phyloP scores from a whole-genome alignment of 2,797 vertebrate species.

The Urosaurus nigricauda region DNA sequence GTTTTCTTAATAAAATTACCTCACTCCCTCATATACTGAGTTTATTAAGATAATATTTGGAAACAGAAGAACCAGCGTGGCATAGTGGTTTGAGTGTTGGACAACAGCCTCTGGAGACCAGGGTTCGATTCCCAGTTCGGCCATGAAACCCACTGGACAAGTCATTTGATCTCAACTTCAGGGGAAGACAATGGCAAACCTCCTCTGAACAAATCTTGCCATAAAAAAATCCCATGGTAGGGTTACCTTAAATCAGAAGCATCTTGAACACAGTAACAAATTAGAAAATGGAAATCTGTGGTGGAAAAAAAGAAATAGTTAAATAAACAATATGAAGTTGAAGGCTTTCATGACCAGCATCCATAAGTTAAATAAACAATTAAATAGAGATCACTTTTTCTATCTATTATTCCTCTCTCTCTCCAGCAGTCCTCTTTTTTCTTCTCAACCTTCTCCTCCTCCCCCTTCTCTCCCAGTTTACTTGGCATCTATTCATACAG shows the following conservation, averaged over 20 bases:
- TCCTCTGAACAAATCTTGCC: too few species aligned
- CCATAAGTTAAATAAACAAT: background rate
- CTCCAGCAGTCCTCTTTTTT: background rate
- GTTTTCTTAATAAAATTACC: background rate
- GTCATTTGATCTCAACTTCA: too few species aligned
- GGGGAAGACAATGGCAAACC: too few species aligned
- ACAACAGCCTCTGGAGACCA: too few species aligned
- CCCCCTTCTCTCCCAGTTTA: constrained; percentile 7
- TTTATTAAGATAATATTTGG: background rate
- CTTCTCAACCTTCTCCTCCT: background rate
- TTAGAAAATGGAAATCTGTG: background rate
- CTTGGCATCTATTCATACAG: constrained; percentile 29
- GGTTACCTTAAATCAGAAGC: too few species aligned
- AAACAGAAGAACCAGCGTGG: too few species aligned
- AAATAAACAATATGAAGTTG: background rate
- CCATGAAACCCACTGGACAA: too few species aligned
- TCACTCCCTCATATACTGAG: background rate
- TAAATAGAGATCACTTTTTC: background rate
- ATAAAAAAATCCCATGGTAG: too few species aligned
- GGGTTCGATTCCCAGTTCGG: too few species aligned
- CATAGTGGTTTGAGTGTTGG: too few species aligned
- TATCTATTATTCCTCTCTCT: background rate
- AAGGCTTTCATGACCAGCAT: too few species aligned
- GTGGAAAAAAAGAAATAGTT: background rate
- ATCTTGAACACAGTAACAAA: too few species aligned